Base-by-base conservation (phyloP, 1,140 invertebrate species). In the Drosophila ananassae region DNA sequence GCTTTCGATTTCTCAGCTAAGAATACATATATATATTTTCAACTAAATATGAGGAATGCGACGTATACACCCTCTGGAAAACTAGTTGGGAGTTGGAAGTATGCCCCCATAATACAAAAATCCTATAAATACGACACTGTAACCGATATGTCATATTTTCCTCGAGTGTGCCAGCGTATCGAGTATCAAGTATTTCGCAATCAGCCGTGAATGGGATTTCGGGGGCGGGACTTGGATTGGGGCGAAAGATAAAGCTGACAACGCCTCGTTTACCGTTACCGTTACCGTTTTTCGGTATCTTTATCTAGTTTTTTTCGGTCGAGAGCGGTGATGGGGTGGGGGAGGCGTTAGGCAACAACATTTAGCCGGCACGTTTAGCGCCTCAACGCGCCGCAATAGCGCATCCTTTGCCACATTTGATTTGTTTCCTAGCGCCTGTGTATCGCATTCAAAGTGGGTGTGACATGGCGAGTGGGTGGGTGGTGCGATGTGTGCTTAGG, bases 321-420 rank as follows among this genome's bases (percentile, higher is more conserved):
- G 13, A 13, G 54, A 30, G 22, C 32, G 53, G n/a, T 9, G 2
- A 7, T 7, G 46, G 5, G 3, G n/a, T n/a, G n/a, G n/a, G n/a
- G n/a, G 28, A 5, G 25, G 12, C 17, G 21, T 59, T 41, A 71
- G 52, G 52, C 41, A 61, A 62, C 52, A 77, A 81, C 78, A 82
- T 82, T 82, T 81, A 69, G 79, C 50, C 66, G 56, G 41, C 73
- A 73, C 81, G 73, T 80, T 85, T 84, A 66, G 58, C 73, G 47
- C 59, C 73, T 73, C 80, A 66, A 57, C 63, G 76, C 72, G 48
- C 46, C 53, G 47, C 56, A 58, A 57, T 52, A 30, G 44, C 56
- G 53, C 54, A 57, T 57, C 50, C 63, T 28, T 74, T 74, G 75
- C 63, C 66, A 58, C 75, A 55, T 82, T 83, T 79, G 74, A 82